These are phyloP conservation scores for Proteles cristata DNA, from an alignment of 2,113 vertebrate species.

Conservation along the genomic window DNA sequence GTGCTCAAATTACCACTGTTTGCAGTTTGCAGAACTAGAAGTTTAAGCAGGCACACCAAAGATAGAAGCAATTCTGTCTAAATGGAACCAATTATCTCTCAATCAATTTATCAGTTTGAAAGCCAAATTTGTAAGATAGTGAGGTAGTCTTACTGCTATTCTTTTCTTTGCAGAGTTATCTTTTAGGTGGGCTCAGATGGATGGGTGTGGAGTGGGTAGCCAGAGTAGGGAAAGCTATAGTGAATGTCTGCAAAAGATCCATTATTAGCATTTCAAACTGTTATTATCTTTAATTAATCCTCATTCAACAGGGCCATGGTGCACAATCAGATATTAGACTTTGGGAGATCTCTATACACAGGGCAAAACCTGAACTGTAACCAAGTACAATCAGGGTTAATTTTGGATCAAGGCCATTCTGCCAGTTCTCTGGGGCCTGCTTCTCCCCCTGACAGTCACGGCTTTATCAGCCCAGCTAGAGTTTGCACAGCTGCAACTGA, in stretches of 20 bases:
- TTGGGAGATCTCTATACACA: background rate
- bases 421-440: background rate
- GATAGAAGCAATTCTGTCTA: background rate
- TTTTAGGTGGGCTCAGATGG: background rate
- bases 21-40: background rate
- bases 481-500: conserved; percentile 14
- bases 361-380: background rate
- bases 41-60: background rate
- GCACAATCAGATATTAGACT: background rate
- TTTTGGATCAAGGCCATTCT: background rate
- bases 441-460: background rate
- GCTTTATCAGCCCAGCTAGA: background rate
- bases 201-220: too few species aligned
- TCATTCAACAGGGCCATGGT: background rate
- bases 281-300: background rate
- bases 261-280: background rate
- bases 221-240: background rate
- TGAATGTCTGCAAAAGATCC: background rate
- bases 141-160: background rate
- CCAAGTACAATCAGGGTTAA: background rate
- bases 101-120: background rate
- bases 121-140: background rate
- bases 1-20: background rate
- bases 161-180: background rate
- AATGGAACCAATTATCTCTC: background rate